Base-by-base conservation (phyloP, 1,140 invertebrate species). In the Caligus rogercresseyi region DNA sequence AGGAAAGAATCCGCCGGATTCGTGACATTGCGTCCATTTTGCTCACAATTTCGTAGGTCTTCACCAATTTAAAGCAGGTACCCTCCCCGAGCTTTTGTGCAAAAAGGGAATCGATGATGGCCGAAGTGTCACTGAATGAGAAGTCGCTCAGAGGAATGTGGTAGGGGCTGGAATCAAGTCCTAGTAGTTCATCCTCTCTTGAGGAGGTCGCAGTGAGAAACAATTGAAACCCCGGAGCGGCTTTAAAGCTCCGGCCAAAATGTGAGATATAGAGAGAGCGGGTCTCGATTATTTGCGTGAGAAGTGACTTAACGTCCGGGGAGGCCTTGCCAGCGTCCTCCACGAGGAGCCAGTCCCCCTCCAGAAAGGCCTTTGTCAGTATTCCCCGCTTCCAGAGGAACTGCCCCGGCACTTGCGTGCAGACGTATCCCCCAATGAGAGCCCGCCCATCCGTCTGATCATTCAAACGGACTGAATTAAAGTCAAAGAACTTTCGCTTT, bases 371-470 rank as follows among this genome's bases (percentile, higher is more conserved):
- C 80, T 88, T 81, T 3, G 89, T 89, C 21, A 96, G 72, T 59
- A 89, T 82, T 52, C 95, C 95, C 4, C 93, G 83, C 67, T 87
- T 81, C 94, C 94, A 99, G 24, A 92, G 73, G 76, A 99, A 99
- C 74, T 98, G 89, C 31, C 94, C 94, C 2, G 93, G 93, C 26
- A 94, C 79, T 71, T 97, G 91, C 0, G 94, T 95, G 72, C 94
- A 98, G 67, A 84, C 79, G 74, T 98, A 97, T 23, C 87, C 87
- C 3, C 95, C 95, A 13, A 98, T 73, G 15, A 98, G 72, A 77
- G 91, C 86, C 76, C 94, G 90, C 56, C 89, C 87, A 72, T 98
- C 95, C n/a, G 90, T 93, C 74, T 98, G 91, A 76, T 98, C 93
- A 1, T 92, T 90, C 3, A 98, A 75, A 71, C 98, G 94, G 24